phyloP scores from a whole-genome alignment of 1,140 invertebrate genomes.

The Sesamia nonagrioides region DNA sequence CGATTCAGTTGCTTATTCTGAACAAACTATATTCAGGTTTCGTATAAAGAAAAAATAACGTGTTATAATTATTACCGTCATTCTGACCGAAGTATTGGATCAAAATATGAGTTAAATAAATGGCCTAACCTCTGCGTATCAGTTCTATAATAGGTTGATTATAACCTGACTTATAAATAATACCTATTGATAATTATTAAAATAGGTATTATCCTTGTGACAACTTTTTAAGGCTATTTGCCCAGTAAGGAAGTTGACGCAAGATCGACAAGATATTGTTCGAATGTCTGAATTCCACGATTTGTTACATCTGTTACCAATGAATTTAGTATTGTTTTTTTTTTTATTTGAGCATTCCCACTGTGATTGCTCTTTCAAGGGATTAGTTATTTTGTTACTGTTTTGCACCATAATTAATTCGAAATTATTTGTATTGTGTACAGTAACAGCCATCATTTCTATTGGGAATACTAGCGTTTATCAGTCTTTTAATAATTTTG shows the following conservation, averaged over 20 bases:
- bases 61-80: not conserved
- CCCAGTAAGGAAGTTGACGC: constrained; percentile 13
- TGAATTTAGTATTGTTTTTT: not conserved
- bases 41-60: too few relatives aligned
- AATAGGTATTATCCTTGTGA: not conserved
- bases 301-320: not conserved
- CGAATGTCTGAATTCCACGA: not conserved
- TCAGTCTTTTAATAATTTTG: not conserved
- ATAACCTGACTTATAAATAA: not conserved
- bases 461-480: not conserved
- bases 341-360: not conserved
- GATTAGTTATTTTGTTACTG: too few relatives aligned
- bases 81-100: not conserved
- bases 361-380: too few relatives aligned
- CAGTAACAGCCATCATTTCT: not conserved
- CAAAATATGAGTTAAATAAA: not conserved
- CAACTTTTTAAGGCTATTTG: constrained; percentile 9
- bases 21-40: too few relatives aligned
- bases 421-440: not conserved
- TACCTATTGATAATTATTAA: not conserved
- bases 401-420: not conserved
- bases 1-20: too few relatives aligned
- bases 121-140: not conserved
- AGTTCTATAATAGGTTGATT: too few relatives aligned
- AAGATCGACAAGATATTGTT: not conserved